These are phyloP conservation scores for Aporophyla nigra DNA, from an alignment of 2,888 invertebrate species.

Conservation along the genomic window DNA sequence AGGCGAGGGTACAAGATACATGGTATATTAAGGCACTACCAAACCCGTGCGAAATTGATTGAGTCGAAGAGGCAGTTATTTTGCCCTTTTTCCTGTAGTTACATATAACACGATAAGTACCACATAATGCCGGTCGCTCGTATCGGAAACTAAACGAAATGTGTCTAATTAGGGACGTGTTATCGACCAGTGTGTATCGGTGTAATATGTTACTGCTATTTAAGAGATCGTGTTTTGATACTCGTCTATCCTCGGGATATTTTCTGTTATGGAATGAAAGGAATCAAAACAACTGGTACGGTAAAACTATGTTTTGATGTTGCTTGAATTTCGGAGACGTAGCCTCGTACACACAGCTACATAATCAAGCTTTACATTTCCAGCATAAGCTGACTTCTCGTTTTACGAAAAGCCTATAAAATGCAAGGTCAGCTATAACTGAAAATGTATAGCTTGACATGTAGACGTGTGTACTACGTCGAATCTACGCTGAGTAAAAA, in stretches of 20 bases:
- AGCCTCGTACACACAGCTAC: no score
- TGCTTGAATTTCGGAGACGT: neutral
- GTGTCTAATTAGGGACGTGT: conserved; percentile 53
- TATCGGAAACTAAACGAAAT: conserved; percentile 62
- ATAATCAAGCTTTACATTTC: no score
- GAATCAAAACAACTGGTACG: conserved; percentile 20
- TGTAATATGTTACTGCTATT: conserved; percentile 33
- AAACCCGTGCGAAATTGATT: conserved; percentile 38
- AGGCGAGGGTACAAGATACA: conserved; percentile 45
- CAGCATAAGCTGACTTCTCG: no score
- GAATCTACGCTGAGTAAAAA: neutral
- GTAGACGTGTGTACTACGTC: no score
- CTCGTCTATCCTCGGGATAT: conserved; percentile 25
- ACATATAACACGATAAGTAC: conserved; percentile 38
- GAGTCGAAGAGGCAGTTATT: conserved; percentile 41
- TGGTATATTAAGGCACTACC: conserved; percentile 47
- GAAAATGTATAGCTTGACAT: no score
- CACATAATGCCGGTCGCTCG: conserved; percentile 26
- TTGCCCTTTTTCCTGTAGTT: conserved; percentile 47
- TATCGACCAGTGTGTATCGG: conserved; percentile 44
- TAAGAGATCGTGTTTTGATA: conserved; percentile 36
- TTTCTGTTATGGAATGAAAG: conserved; percentile 41
- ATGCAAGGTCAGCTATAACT: no score
- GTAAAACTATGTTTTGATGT: neutral
- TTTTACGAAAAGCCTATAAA: no score